Base-by-base conservation (phyloP, 2,888 invertebrate genomes). In the Phanerotoma sp. region DNA sequence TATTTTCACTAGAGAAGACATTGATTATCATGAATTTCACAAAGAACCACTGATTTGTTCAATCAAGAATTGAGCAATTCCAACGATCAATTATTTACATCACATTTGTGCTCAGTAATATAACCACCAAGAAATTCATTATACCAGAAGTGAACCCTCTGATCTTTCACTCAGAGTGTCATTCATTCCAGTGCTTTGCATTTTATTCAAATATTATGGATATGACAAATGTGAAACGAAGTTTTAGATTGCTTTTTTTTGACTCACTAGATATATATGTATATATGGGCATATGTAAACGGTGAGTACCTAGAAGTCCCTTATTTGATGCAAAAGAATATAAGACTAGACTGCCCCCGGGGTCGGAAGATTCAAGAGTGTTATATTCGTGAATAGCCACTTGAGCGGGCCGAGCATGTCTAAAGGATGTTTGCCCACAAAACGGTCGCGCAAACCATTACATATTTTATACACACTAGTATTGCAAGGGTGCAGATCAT, bases 401-500 rank as follows among this genome's bases (percentile, higher is more conserved):
- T 66, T 60, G 64, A 68, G 56, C 62, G 47, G 59, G 46, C 48
- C 52, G 51, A 59, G 62, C 56, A 53, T 62, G 59, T 61, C 69
- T 62, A 66, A 69, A 66, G 62, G 61, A 67, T 67, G 69, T 70
- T 70, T 69, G 65, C 63, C 69, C 66, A 70, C 69, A 69, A 64
- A 63, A 64, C 63, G 56, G 56, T 64, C 61, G 58, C 50, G 32
- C 35, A 22, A 51, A 51, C 45, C 42, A 51, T 41, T 51, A 35
- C 18, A 33, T 38, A 28, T 15, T 10, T 10, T 41, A 21, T 32
- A 37, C 46, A 46, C 35, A 35, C 35, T 35, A 35, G 35, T 15
- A 35, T 13, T 20, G 40, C 42, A 51, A 55, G 50, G 55, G 55
- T 55, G 50, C n/a, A n/a, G n/a, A 55, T 54, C 53, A 44, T 35